Base-by-base conservation (phyloP, 2,888 invertebrate species). In the Acrobasis repandana region DNA sequence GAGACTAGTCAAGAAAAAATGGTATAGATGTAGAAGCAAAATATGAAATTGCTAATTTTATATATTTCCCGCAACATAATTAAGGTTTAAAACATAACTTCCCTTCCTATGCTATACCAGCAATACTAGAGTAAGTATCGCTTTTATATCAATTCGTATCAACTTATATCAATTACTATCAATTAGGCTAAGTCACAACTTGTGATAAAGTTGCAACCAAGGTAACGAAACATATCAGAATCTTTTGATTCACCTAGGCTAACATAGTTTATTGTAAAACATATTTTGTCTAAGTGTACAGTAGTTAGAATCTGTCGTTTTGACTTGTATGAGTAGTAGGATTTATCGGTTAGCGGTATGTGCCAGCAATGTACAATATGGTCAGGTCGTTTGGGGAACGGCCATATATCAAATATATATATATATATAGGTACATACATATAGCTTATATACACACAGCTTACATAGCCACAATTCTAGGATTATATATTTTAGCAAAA, bases 221-320 rank as follows among this genome's bases (percentile, higher is more conserved):
- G 94, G 94, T 94, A 94, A 94, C 93, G 93, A 94, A 92, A 94
- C 94, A 94, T 94, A 94, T 94, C 94, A 94, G 94, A 93, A 93
- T 94, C 94, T 91, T 85, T 90, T 93, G 94, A 93, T 94, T 94
- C 94, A 93, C 78, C 82, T 94, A 93, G 91, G 34, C 9, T 88
- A 87, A 85, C 66, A 65, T 70, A 64, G 68, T 74, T 70, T 68
- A 74, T 67, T 72, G 57, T 58, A 66, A 67, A 60, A 68, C 77
- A 74, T 68, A 28, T 73, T 74, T 74, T 74, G 67, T 80, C 64
- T 77, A 79, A 76, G 71, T 85, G 83, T 88, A 85, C 74, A 83
- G 74, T 67, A 63, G 64, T 63, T 67, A 67, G 75, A 28, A 73
- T 72, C 66, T 74, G 74, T 76, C 74, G 54, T 67, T 67, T 74